Percentiles rank a stretch among this genome's conserved stretches.
phyloP scores from a whole-genome alignment of 2,888 invertebrate genomes.

The Homarus gammarus region DNA sequence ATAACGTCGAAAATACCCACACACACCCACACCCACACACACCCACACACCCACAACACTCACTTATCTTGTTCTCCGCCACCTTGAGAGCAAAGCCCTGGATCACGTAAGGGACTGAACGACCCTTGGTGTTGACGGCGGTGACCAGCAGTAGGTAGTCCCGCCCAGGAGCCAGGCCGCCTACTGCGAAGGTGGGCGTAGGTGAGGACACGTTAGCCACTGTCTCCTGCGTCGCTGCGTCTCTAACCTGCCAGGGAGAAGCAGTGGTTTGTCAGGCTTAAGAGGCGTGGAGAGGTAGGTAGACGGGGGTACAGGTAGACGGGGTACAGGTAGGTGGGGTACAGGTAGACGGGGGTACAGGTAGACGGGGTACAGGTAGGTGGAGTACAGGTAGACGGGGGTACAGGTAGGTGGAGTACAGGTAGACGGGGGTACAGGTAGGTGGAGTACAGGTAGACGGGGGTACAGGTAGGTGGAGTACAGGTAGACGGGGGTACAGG shows the following conservation, averaged over 20 bases:
- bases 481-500: no score
- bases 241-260: slow-evolving; percentile 16
- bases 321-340: no score
- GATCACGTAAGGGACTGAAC: slow-evolving; percentile 49
- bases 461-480: no score
- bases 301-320: no score
- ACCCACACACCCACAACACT: background rate
- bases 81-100: slow-evolving; percentile 63
- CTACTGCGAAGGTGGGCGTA: slow-evolving; percentile 27
- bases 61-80: slow-evolving; percentile 63
- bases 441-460: no score
- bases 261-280: no score
- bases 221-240: slow-evolving; percentile 35
- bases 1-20: background rate
- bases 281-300: no score
- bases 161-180: slow-evolving; percentile 53
- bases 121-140: slow-evolving; percentile 51
- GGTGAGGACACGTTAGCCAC: slow-evolving; percentile 54
- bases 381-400: no score
- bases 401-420: no score
- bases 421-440: no score
- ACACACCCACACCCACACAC: background rate
- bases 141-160: slow-evolving; percentile 60
- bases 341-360: no score
- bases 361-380: no score